Percentiles rank a stretch among this genome's conserved stretches.
These are phyloP conservation scores for Premnoplex brunnescens DNA, from an alignment of 2,797 vertebrate species.

Conservation along the genomic window DNA sequence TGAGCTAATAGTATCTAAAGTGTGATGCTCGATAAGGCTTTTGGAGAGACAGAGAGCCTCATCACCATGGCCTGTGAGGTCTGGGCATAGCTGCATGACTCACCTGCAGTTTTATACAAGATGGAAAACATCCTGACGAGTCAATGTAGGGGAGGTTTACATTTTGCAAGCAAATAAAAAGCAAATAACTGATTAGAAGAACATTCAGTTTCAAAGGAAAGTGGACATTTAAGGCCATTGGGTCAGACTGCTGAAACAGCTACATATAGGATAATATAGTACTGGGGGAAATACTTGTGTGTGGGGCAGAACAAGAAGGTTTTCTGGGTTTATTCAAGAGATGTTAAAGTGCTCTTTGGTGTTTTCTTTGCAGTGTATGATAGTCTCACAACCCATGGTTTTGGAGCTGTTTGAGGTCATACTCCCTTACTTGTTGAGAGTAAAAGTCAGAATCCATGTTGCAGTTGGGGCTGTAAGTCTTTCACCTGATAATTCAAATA, in stretches of 20 bases:
- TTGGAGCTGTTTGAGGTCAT: neutral
- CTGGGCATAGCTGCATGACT: neutral
- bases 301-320: neutral
- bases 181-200: neutral
- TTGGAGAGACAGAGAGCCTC: neutral
- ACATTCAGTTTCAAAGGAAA: neutral
- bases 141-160: neutral
- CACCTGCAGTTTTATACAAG: neutral
- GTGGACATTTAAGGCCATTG: neutral
- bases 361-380: neutral
- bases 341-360: neutral
- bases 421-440: neutral
- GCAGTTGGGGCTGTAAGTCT: neutral
- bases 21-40: neutral
- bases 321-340: neutral
- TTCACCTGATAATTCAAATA: neutral
- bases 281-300: neutral
- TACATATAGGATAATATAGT: neutral
- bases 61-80: accelerated
- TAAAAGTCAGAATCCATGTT: neutral
- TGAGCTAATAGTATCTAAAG: neutral
- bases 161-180: neutral
- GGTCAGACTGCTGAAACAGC: neutral
- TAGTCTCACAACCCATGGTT: neutral
- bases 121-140: accelerated